Evolutionary conservation across 2,797 vertebrate species (phyloP), one percentile per base, ranked within the genome.

Genomic region (Phrynocephalus forsythii): DNA sequence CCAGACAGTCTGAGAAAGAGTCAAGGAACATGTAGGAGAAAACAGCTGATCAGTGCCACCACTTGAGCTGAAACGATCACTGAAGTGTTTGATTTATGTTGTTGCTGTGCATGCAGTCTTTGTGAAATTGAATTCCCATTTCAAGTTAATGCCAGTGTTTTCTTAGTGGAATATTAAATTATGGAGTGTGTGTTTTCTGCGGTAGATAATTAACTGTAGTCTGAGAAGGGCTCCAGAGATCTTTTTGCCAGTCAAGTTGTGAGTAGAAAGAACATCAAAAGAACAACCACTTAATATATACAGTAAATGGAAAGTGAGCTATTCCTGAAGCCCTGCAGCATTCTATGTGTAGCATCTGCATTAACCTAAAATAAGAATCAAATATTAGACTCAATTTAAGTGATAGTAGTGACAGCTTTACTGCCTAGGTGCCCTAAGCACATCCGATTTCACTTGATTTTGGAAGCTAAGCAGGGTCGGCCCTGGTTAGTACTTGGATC

Each of bases 141-240:
- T 3, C 56, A 82, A 83, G 88, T 77, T 68, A 77, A 80, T 0
- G 8, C 33, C 91, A 88, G 10, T 30, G 73, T 78, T 89, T 88
- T 80, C 92, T 30, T 30, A 71, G 82, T 6, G 56, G 88, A 94
- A 92, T 80, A 9, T 79, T 48, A 87, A 83, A 56, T 28, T 75
- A 83, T 76, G 52, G 67, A 56, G 60, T 50, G 20, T 80, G 79
- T 67, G 33, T 60, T 78, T 89, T 63, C 75, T 78, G 44, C 48
- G 72, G 73, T 67, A 24, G 56, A 83, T 90, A 87, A 85, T 86
- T 88, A 87, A 69, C 82, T 81, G 83, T 75, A 83, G 83, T 44
- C 80, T 77, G 69, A 86, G 83, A 79, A 79, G 73, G 72, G 86
- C 60, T 90, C 69, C 82, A 93, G 86, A 85, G 89, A 78, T 11